Evolutionary conservation across 2,888 invertebrate genomes (phyloP).

Genomic region (Lepidocyrtinus sp.): DNA sequence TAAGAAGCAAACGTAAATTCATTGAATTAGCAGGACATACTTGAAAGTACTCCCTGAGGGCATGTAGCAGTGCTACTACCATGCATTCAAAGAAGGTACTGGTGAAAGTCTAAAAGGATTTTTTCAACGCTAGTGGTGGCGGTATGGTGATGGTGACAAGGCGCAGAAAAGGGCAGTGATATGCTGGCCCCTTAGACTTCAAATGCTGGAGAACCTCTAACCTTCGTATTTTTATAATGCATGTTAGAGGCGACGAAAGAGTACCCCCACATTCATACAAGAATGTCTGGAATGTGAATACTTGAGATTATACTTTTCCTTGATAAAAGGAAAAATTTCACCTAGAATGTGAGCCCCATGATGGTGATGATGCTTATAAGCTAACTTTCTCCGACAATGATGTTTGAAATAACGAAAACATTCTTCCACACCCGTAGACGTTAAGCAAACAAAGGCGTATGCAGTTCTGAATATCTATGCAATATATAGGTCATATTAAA

Average conservation of each 20-base stretch:
- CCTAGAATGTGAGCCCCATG: too few relatives aligned
- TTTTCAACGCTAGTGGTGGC: neutral
- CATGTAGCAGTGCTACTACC: conserved; percentile 21
- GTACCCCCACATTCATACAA: neutral
- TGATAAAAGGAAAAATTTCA: neutral
- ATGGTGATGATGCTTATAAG: neutral
- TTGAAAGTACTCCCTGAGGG: conserved; percentile 56
- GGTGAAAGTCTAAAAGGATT: conserved; percentile 5
- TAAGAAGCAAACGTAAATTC: conserved; percentile 52
- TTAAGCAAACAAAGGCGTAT: neutral
- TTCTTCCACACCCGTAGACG: conserved; percentile 10
- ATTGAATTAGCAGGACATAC: conserved; percentile 61
- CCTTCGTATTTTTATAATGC: neutral
- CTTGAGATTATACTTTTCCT: neutral
- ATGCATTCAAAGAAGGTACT: neutral
- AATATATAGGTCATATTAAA: neutral
- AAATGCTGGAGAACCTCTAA: neutral
- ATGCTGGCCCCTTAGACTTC: neutral
- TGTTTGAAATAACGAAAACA: conserved; percentile 9
- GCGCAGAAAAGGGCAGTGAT: neutral
- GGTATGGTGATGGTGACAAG: conserved; percentile 10
- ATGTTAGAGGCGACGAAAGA: neutral
- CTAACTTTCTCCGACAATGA: conserved; percentile 1
- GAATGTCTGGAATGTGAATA: conserved; percentile 38
- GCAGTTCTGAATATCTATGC: neutral